These are phyloP conservation scores for Neolamprologus sp. DNA, from an alignment of 2,113 vertebrate species.

Conservation along the genomic window DNA sequence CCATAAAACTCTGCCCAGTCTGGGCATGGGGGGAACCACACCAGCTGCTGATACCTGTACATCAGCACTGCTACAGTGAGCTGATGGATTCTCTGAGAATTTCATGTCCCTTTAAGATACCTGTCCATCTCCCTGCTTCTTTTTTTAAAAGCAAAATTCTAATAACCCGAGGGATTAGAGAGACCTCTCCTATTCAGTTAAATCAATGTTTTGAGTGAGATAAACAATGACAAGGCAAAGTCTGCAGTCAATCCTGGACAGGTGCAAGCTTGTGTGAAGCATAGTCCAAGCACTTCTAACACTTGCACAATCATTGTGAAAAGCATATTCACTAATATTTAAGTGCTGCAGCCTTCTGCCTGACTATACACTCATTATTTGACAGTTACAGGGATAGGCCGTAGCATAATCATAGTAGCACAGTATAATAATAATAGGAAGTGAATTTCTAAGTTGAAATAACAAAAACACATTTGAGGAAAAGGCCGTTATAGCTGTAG, in stretches of 20 bases:
- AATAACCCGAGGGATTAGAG: slow-evolving; percentile 33
- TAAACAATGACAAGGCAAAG: slow-evolving; percentile 49
- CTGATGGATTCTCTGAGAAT: not conserved
- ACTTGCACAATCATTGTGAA: not conserved
- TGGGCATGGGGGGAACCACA: not conserved
- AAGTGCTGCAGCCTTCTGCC: not conserved
- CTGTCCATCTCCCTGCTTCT: not conserved
- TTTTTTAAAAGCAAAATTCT: not conserved
- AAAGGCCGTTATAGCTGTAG: not conserved
- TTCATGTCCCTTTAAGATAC: not conserved
- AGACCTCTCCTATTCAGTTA: slow-evolving; percentile 39
- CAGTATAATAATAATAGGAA: not conserved
- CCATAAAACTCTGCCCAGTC: not conserved
- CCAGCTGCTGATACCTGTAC: not conserved
- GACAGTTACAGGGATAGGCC: not conserved
- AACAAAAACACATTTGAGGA: not conserved
- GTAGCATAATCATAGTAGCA: not conserved
- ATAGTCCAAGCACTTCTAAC: not conserved
- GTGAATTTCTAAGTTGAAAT: not conserved
- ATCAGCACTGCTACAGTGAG: not conserved
- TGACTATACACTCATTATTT: not conserved
- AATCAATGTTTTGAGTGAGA: slow-evolving; percentile 40
- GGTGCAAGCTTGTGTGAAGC: not conserved
- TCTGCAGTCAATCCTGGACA: not conserved
- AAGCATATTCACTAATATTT: not conserved